Base-by-base conservation (phyloP, 1,140 invertebrate genomes). In the Sitobion miscanthi region DNA sequence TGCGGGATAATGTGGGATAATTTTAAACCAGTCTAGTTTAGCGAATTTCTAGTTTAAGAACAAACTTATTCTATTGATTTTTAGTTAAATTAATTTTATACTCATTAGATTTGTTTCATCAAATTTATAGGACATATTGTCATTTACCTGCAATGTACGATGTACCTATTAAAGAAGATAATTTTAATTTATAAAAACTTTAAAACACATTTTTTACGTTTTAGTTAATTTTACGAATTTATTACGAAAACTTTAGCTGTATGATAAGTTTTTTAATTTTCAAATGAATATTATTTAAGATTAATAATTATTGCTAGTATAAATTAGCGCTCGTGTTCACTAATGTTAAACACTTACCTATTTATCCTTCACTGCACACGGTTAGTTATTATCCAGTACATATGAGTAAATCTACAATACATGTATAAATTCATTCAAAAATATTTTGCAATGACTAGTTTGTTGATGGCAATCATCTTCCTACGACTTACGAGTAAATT, bases 381-480 rank as follows among this genome's bases (percentile, higher is more conserved):
- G 30, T 89, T 54, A 54, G 20, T n/a, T 89, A 54, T 54, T 87
- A 87, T 49, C n/a, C 1, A 77, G 30, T 77, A 77, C 62, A 77
- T n/a, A 77, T 77, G 62, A 77, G 30, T 87, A 87, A 30, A 87
- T 21, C 17, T 52, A n/a, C 5, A 86, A 85, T 85, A 85, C 3
- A 82, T 25, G 8, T 25, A 85, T 47, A 47, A 47, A 86, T 14
- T 47, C 11, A 42, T 86, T 86, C 2, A 49, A 88, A 88, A 20
- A 52, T n/a, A 54, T 89, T 89, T 89, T 89, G 87, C 87, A 54
- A 38, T 52, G 49, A 89, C 87, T 38, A 49, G 49, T 89, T 35
- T 87, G 35, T 88, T 11, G n/a, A 89, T 38, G 38, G 49, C 87
- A 89, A 89, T 89, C 87, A 9, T 89, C n/a, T 89, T 89, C n/a